Evolutionary conservation across 2,888 invertebrate genomes (phyloP), one percentile per base, ranked within the genome.

Genomic region (Corbicula japonica): DNA sequence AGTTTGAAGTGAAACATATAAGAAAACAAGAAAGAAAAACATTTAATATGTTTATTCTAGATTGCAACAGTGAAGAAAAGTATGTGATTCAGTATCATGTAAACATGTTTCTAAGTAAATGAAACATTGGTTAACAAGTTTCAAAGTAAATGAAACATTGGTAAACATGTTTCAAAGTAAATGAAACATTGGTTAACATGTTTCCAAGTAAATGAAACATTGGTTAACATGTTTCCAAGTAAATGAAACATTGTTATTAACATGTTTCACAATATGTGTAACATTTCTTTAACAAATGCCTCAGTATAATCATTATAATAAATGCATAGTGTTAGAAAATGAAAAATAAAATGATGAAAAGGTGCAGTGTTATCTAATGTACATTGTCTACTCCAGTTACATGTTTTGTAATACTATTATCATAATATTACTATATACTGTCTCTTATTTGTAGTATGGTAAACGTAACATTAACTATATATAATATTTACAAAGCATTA

Each of bases 41-140:
- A 66, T 70, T 65, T 35, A 66, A 60, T 68, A 74, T n/a, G 48
- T 76, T 76, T 76, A 76, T 76, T 76, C 76, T 76, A 76, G 61
- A 62, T 66, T 76, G 75, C 68, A 75, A 75, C 75, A 62, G 75
- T 69, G 62, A 75, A 69, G 62, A 61, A 68, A 69, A 75, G 68
- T 61, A 54, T 68, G 46, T 58, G 58, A 61, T 66, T 68, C 74
- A 60, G 54, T 75, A 58, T 66, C 52, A 62, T 61, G 44, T 34
- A 62, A 75, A 69, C 66, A 66, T 38, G 65, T 73, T 60, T 61
- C 38, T 41, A 74, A 66, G 58, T 68, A 60, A 58, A 44, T 61
- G 68, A 50, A 74, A 74, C 60, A 52, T 61, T 32, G 15, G 21
- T 63, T 30, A 63, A 44, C 46, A 46, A 10, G 10, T n/a, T 28